Evolutionary conservation across 1,140 invertebrate species (phyloP).

Genomic region (Belonocnema kinseyi): DNA sequence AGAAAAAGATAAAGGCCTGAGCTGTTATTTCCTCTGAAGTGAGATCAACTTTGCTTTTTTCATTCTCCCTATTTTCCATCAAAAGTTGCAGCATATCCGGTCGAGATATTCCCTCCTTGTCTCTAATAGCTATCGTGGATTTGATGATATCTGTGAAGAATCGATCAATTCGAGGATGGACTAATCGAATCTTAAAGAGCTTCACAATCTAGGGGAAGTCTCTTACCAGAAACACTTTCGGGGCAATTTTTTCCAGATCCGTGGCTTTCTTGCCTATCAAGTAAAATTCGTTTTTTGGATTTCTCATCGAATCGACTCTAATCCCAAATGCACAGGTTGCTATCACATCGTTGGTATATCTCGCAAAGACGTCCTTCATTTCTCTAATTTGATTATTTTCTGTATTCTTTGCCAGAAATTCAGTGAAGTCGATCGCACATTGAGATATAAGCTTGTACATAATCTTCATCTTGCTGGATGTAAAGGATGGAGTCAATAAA

Average conservation of each 20-base stretch:
- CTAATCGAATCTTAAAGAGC: conserved; percentile 50
- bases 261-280: conserved; percentile 61
- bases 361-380: conserved; percentile 56
- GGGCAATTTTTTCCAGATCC: conserved; percentile 63
- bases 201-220: conserved; percentile 44
- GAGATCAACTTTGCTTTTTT: conserved; percentile 54
- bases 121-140: conserved; percentile 73
- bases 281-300: conserved; percentile 36
- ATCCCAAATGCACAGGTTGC: conserved; percentile 37
- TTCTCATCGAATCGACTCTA: conserved; percentile 28
- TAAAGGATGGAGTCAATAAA: conserved; percentile 78
- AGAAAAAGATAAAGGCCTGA: conserved; percentile 55
- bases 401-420: not conserved
- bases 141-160: conserved; percentile 70
- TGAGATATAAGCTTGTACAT: conserved; percentile 75
- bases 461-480: conserved; percentile 77
- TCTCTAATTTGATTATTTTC: conserved; percentile 24
- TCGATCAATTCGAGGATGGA: conserved; percentile 40
- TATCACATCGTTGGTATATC: conserved; percentile 74
- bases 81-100: conserved; percentile 77
- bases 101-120: conserved; percentile 71
- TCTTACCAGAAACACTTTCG: conserved; percentile 45
- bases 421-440: conserved; percentile 57
- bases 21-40: conserved; percentile 57
- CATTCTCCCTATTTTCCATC: conserved; percentile 68